Percentiles rank a stretch among this genome's conserved stretches.
Evolutionary conservation across 2,113 vertebrate genomes (phyloP).

Genomic region (Clupea harengus): DNA sequence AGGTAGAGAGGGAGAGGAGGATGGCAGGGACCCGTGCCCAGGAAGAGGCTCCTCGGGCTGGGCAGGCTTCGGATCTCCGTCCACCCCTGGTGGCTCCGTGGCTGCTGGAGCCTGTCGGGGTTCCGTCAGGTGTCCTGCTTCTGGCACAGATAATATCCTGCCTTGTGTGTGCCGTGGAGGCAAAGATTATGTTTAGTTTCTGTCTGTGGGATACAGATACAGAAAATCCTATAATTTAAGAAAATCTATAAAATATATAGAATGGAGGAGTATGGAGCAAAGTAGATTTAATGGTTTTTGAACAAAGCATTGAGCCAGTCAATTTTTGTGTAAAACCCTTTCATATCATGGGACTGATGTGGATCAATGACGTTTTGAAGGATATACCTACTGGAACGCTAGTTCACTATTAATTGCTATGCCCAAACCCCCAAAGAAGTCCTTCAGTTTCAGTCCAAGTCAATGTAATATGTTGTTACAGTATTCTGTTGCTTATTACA

Average conservation of each 20-base stretch:
- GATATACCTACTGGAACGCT: not conserved
- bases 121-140: not conserved
- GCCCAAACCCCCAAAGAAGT: not conserved
- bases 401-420: not conserved
- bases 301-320: not conserved
- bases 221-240: not conserved
- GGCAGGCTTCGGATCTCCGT: not conserved
- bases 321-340: too few species aligned
- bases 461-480: not conserved
- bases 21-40: not conserved
- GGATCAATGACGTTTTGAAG: not conserved
- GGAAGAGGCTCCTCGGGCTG: not conserved
- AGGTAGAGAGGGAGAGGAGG: not conserved
- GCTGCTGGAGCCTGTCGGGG: not conserved
- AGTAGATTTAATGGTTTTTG: too few species aligned
- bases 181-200: not conserved
- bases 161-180: not conserved
- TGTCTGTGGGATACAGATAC: not conserved
- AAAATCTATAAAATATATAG: too few species aligned
- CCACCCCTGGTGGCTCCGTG: not conserved
- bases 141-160: not conserved
- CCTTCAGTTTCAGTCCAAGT: not conserved
- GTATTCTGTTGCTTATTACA: not conserved
- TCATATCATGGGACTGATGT: too few species aligned
- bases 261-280: too few species aligned